Conservation (phyloP, 2,797 vertebrate genomes). For the Darevskia nairensis region DNA sequence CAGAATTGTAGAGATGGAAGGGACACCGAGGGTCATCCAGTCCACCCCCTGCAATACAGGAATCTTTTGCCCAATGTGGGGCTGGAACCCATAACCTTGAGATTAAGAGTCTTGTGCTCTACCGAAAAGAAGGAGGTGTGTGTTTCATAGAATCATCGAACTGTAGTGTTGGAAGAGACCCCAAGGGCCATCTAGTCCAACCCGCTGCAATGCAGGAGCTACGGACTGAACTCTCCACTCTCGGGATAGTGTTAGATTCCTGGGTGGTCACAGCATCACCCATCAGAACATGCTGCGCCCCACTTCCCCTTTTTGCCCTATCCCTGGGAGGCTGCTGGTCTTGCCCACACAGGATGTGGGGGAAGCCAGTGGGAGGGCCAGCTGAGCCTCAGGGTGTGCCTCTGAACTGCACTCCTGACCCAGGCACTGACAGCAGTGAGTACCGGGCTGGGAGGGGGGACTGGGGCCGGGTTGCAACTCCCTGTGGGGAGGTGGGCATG, state of each 20-base stretch:
- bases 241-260: neutral
- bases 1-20: too few species aligned
- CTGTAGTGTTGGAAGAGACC: too few species aligned
- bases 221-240: too few species aligned
- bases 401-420: neutral
- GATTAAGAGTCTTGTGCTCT: too few species aligned
- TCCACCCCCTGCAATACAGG: too few species aligned
- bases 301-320: constrained; percentile 31
- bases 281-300: neutral
- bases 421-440: constrained; percentile 9
- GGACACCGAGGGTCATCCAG: too few species aligned
- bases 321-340: neutral
- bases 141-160: too few species aligned
- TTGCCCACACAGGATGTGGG: constrained; percentile 43
- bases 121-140: too few species aligned
- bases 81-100: neutral
- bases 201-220: too few species aligned
- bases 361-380: constrained; percentile 4
- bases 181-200: too few species aligned
- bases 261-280: neutral
- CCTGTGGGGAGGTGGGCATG: neutral
- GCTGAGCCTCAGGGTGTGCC: neutral
- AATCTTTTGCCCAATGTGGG: neutral
- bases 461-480: neutral
- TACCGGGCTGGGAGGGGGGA: neutral